Percentiles rank a stretch among this genome's conserved stretches.
Evolutionary conservation across 2,113 vertebrate genomes (phyloP).

Genomic region (Phrynocephalus versicolor): DNA sequence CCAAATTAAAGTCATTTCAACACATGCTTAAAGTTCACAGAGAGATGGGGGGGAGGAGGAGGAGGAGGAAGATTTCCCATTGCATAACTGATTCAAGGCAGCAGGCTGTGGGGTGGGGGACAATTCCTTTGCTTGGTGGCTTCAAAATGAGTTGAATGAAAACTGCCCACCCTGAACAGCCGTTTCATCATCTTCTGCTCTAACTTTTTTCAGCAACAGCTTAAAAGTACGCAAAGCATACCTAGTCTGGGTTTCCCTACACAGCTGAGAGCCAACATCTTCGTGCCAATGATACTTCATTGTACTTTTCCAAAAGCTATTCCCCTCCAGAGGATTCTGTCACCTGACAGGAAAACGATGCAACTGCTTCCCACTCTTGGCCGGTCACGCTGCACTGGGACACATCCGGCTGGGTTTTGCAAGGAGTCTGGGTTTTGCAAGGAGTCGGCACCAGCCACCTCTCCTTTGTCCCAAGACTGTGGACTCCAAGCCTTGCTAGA

Average conservation of each 20-base stretch:
- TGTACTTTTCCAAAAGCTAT: background rate
- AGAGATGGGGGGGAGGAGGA: too few species aligned
- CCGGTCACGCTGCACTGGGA: too few species aligned
- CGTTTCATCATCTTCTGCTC: too few species aligned
- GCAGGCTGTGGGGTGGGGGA: background rate
- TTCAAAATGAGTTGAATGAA: background rate
- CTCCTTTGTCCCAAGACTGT: background rate
- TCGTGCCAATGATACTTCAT: too few species aligned
- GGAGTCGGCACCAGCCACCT: too few species aligned
- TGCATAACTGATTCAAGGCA: background rate
- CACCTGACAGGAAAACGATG: too few species aligned
- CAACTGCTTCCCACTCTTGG: too few species aligned
- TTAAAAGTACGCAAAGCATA: background rate
- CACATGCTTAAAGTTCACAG: background rate
- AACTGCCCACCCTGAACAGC: too few species aligned
- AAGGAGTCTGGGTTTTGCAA: too few species aligned
- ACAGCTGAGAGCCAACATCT: background rate
- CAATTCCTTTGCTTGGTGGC: background rate
- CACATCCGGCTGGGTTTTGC: too few species aligned
- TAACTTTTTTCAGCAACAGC: background rate
- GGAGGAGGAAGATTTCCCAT: background rate
- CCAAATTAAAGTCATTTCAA: background rate
- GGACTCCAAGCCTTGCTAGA: background rate
- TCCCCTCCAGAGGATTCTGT: background rate
- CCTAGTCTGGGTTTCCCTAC: background rate